Conservation (phyloP, 2,888 invertebrate genomes). For the Drosophila macrospina region DNA sequence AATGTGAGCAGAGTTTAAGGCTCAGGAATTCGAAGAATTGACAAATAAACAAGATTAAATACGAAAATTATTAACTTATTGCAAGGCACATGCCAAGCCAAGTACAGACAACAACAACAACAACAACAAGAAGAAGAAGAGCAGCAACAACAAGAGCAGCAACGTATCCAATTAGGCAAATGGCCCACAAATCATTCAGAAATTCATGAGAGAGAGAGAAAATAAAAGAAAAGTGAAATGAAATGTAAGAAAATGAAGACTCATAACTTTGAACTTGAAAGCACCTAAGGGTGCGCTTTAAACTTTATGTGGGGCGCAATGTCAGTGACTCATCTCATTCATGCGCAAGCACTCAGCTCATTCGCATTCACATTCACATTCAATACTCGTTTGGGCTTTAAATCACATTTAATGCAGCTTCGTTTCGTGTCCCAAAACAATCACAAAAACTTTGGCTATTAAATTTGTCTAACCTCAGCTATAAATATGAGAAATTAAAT, state of each 20-base stretch:
- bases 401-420: slow-evolving; percentile 62
- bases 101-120: neutral
- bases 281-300: slow-evolving; percentile 40
- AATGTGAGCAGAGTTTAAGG: neutral
- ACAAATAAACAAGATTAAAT: slow-evolving; percentile 4
- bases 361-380: slow-evolving; percentile 44
- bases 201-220: no score
- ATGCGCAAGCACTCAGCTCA: slow-evolving; percentile 6
- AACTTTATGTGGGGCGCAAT: slow-evolving; percentile 62
- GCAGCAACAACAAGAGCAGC: neutral
- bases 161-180: slow-evolving; percentile 40
- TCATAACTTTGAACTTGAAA: slow-evolving; percentile 34
- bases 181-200: slow-evolving; percentile 51
- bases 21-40: neutral
- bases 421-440: slow-evolving; percentile 52
- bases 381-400: slow-evolving; percentile 49
- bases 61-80: slow-evolving; percentile 3
- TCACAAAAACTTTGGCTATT: slow-evolving; percentile 44
- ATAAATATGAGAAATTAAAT: slow-evolving; percentile 68
- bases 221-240: neutral
- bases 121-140: no score
- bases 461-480: slow-evolving; percentile 45
- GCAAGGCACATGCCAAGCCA: neutral
- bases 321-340: slow-evolving; percentile 41
- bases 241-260: slow-evolving; percentile 8